Evolutionary conservation across 2,888 invertebrate genomes (phyloP).

Genomic region (Esperia sulphurella): DNA sequence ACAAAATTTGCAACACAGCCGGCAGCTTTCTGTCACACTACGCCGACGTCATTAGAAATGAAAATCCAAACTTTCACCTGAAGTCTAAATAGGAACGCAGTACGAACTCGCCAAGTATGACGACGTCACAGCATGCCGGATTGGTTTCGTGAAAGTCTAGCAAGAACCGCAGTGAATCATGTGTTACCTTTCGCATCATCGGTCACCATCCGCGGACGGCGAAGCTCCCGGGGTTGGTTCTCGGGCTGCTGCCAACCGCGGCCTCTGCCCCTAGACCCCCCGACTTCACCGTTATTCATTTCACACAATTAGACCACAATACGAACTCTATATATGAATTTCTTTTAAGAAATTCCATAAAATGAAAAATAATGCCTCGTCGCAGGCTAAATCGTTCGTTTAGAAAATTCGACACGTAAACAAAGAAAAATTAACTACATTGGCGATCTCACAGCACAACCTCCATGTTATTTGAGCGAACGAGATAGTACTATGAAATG

Average conservation of each 20-base stretch:
- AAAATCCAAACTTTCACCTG: slow-evolving; percentile 74
- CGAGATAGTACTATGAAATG: slow-evolving; percentile 22
- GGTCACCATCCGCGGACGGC: slow-evolving; percentile 54
- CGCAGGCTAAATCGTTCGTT: slow-evolving; percentile 26
- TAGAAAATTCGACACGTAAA: slow-evolving; percentile 69
- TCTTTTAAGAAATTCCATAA: slow-evolving; percentile 56
- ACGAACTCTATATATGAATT: slow-evolving; percentile 30
- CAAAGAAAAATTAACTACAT: slow-evolving; percentile 66
- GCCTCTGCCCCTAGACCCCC: slow-evolving; percentile 72
- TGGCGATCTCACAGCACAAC: slow-evolving; percentile 50
- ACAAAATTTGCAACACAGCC: slow-evolving; percentile 30
- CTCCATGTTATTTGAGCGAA: slow-evolving; percentile 64
- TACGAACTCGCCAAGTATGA: slow-evolving; percentile 41
- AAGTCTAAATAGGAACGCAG: slow-evolving; percentile 53
- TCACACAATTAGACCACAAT: slow-evolving; percentile 38
- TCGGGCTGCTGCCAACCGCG: slow-evolving; percentile 72
- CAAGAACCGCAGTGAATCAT: slow-evolving; percentile 19
- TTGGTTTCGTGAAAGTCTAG: slow-evolving; percentile 37
- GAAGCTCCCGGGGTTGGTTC: slow-evolving; percentile 68
- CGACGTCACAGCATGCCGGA: slow-evolving; percentile 41
- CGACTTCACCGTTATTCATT: slow-evolving; percentile 77
- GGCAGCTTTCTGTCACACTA: slow-evolving; percentile 50
- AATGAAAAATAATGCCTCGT: slow-evolving; percentile 29
- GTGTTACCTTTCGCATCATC: slow-evolving; percentile 60
- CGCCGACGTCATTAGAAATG: slow-evolving; percentile 68